Conservation (phyloP, 2,888 invertebrate genomes). For the Norana najaformis region DNA sequence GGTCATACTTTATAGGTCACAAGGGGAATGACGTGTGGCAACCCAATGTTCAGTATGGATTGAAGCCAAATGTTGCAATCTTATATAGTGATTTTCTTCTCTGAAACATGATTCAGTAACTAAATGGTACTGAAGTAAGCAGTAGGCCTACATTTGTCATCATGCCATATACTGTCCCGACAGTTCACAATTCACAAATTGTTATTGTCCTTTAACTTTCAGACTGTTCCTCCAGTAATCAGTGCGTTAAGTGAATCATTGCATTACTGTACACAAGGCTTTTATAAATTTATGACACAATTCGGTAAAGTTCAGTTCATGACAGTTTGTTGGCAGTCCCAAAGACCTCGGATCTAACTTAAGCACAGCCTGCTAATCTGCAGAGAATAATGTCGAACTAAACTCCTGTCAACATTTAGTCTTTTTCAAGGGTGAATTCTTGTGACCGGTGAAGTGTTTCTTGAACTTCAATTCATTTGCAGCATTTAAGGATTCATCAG, state of each 20-base stretch:
- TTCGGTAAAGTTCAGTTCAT: background rate
- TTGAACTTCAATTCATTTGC: background rate
- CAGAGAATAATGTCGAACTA: background rate
- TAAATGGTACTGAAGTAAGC: too few relatives aligned
- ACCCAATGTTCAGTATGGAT: too few relatives aligned
- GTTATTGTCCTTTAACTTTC: too few relatives aligned
- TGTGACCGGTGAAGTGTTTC: conserved; percentile 33
- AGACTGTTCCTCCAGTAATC: background rate
- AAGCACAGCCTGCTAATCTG: background rate
- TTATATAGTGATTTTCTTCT: too few relatives aligned
- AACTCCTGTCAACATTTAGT: background rate
- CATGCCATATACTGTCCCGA: too few relatives aligned
- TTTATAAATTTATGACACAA: background rate
- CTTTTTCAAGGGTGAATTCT: conserved; percentile 24
- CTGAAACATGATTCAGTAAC: too few relatives aligned
- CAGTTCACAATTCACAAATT: background rate
- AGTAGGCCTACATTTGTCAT: too few relatives aligned
- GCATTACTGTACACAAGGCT: background rate
- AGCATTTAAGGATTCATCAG: background rate
- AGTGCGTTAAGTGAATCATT: background rate
- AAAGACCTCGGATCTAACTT: background rate
- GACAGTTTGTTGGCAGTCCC: background rate
- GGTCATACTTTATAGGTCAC: too few relatives aligned
- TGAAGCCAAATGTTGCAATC: too few relatives aligned
- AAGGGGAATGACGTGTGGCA: too few relatives aligned